These are phyloP conservation scores for Myripristis jacobus DNA, from an alignment of 2,797 vertebrate species.

Conservation along the genomic window DNA sequence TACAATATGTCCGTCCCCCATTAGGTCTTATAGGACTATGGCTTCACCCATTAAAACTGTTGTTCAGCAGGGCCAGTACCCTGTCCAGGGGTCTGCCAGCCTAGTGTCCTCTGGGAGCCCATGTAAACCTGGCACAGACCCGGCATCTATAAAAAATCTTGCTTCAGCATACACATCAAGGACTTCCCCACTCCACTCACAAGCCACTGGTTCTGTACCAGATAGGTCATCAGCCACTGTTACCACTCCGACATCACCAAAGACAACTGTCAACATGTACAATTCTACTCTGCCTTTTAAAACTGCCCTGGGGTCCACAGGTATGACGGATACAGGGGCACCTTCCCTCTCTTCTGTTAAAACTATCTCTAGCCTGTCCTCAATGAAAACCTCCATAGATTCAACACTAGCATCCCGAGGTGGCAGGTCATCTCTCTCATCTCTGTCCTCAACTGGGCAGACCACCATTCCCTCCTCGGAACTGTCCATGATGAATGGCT, in stretches of 20 bases:
- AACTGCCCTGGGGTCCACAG: constrained; percentile 87
- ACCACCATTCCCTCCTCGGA: constrained; percentile 88
- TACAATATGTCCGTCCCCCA: constrained; percentile 91
- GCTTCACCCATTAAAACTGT: constrained; percentile 99
- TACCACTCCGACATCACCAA: constrained; percentile 91
- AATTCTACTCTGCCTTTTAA: constrained; percentile 91
- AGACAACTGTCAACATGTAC: constrained; percentile 92
- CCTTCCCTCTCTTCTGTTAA: constrained; percentile 87
- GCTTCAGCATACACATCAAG: constrained; percentile 90
- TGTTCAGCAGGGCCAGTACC: constrained; percentile 92
- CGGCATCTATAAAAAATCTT: constrained; percentile 90
- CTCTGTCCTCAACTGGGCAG: constrained; percentile 89
- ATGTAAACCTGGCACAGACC: constrained; percentile 87
- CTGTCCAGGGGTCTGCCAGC: constrained; percentile 87
- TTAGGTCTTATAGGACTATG: constrained; percentile 95
- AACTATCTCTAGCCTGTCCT: constrained; percentile 86
- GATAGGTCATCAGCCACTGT: constrained; percentile 90
- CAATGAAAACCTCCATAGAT: constrained; percentile 88
- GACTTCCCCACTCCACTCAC: constrained; percentile 88
- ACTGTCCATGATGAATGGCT: constrained; percentile 90
- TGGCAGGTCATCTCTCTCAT: constrained; percentile 84
- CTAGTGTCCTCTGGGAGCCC: constrained; percentile 84
- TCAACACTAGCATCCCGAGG: constrained; percentile 84
- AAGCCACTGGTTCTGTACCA: constrained; percentile 89
- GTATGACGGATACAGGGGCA: constrained; percentile 69